A percentile compares a stretch with the other conserved stretches of the same genome.
Conservation (phyloP, 2,113 vertebrate species). For the Aspiorhynchus laticeps region DNA sequence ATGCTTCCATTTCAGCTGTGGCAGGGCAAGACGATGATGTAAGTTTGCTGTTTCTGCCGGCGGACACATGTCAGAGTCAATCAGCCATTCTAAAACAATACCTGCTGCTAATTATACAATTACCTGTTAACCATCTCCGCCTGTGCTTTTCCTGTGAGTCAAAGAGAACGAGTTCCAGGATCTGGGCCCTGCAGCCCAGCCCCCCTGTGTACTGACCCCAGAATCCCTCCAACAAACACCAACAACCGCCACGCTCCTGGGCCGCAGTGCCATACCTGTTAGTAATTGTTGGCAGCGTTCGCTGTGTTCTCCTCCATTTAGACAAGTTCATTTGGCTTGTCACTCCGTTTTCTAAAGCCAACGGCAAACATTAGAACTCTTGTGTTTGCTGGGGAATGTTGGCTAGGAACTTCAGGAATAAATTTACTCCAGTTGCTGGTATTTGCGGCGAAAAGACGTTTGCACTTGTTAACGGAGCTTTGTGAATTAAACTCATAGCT, state of each 20-base stretch:
- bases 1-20: conserved; percentile 37
- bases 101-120: conserved; percentile 58
- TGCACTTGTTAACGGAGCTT: conserved; percentile 20
- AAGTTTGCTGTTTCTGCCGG: conserved; percentile 50
- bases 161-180: conserved; percentile 27
- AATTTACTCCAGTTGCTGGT: conserved; percentile 49
- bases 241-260: conserved; percentile 19
- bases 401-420: conserved; percentile 47
- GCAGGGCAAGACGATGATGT: conserved; percentile 48
- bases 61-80: conserved; percentile 47
- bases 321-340: conserved; percentile 58
- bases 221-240: conserved; percentile 42
- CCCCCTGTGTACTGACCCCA: conserved; percentile 19
- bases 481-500: conserved; percentile 32
- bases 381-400: conserved; percentile 47
- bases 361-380: conserved; percentile 50
- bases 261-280: conserved; percentile 53
- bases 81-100: conserved; percentile 57
- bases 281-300: conserved; percentile 50
- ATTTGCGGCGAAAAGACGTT: conserved; percentile 24
- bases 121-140: conserved; percentile 38
- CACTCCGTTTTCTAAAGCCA: conserved; percentile 50
- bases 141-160: conserved; percentile 3
- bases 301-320: conserved; percentile 52
- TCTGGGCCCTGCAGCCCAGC: conserved; percentile 10